Evolutionary conservation across 2,113 vertebrate species (phyloP).

Genomic region (Taxidea taxus): DNA sequence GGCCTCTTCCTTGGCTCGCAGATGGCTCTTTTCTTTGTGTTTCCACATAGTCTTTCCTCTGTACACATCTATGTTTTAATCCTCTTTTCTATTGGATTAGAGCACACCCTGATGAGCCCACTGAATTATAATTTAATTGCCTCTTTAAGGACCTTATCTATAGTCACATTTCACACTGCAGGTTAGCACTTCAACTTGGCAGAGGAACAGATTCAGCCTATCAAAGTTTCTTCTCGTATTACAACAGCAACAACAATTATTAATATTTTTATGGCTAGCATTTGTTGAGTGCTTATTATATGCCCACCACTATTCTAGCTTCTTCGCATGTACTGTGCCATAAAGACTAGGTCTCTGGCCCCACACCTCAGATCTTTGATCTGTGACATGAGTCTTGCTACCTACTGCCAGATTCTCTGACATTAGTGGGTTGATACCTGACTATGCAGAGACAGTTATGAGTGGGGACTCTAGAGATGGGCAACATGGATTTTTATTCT

Average conservation of each 20-base stretch:
- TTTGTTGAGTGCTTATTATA: neutral
- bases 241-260: neutral
- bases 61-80: neutral
- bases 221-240: neutral
- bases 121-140: neutral
- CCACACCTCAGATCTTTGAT: neutral
- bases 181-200: neutral
- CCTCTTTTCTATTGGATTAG: neutral
- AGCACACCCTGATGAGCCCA: neutral
- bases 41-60: neutral
- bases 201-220: neutral
- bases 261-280: neutral
- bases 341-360: neutral
- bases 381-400: neutral
- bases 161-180: neutral
- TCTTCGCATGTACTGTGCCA: neutral
- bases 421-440: neutral
- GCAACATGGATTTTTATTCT: neutral
- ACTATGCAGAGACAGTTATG: neutral
- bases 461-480: neutral
- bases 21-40: neutral
- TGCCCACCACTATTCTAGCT: neutral
- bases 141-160: neutral
- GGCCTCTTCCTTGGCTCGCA: neutral
- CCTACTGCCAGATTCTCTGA: neutral